phyloP scores from a whole-genome alignment of 2,113 vertebrate species.

The Tauraco erythrolophus region DNA sequence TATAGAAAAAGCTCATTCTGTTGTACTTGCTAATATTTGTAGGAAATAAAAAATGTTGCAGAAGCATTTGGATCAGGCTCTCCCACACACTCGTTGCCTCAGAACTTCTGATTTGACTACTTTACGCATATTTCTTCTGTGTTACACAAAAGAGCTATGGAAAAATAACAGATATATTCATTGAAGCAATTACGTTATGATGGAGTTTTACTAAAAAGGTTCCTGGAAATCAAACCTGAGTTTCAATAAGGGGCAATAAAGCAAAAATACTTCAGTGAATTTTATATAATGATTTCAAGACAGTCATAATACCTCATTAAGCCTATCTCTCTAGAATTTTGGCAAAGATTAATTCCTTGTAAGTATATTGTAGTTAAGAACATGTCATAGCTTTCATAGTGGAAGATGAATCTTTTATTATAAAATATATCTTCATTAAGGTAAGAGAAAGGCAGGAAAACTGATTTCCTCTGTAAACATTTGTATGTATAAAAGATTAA shows the following conservation, averaged over 20 bases:
- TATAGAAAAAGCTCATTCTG: not conserved
- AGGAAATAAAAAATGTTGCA: not conserved
- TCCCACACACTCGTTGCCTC: not conserved
- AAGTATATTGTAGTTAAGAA: slow-evolving; percentile 16
- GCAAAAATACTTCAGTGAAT: not conserved
- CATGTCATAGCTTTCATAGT: not conserved
- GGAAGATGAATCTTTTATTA: not conserved
- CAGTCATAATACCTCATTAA: slow-evolving; percentile 2
- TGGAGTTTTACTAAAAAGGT: not conserved
- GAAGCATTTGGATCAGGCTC: not conserved
- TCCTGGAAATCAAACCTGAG: not conserved
- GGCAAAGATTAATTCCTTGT: slow-evolving; percentile 39
- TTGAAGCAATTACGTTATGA: not conserved
- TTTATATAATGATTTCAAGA: slow-evolving; percentile 9
- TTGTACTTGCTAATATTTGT: not conserved
- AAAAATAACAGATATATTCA: not conserved
- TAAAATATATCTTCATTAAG: slow-evolving; percentile 34
- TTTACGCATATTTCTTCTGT: not conserved
- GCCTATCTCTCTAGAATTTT: not conserved
- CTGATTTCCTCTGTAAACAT: slow-evolving; percentile 25
- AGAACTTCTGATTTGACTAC: not conserved
- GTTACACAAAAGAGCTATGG: not conserved
- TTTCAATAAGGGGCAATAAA: not conserved
- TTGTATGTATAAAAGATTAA: slow-evolving; percentile 28
- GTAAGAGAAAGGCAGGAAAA: slow-evolving; percentile 23